Evolutionary conservation across 2,888 invertebrate species (phyloP), one percentile per base, ranked within the genome.

Genomic region (Phengaris alcon): DNA sequence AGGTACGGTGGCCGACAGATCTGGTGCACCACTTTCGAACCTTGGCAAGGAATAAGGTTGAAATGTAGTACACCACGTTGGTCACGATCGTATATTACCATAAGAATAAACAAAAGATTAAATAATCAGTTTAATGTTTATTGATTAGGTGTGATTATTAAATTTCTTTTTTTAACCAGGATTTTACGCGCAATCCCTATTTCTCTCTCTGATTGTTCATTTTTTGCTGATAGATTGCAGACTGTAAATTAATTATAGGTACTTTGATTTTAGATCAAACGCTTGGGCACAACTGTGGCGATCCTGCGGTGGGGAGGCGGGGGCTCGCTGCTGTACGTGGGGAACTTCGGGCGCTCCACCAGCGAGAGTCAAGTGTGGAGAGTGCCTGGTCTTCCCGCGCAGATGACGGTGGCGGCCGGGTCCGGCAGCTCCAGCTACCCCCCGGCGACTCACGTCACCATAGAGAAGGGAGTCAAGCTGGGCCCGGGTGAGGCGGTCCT

Each of bases 201-300:
- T 35, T 35, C 35, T 35, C 35, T 35, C 3, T 35, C 35, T 35
- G 35, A 35, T 35, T 35, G 35, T 35, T 35, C 1, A 35, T 35
- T 35, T 22, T 48, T 48, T 48, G 48, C 4, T 48, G 48, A 48
- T 48, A 48, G 8, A 48, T 48, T 48, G 35, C 35, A 35, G 4
- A 4, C 35, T 4, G 35, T 3, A 35, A 35, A 35, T 3, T 3
- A 35, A 73, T 22, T 22, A 22, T 22, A 22, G n/a, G n/a, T 12
- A 6, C 35, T 55, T 9, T 9, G 3, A 72, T 86, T 87, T 76
- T 84, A 94, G 88, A 94, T 95, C 77, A 95, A 94, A 76, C 94
- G 95, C 75, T 90, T 95, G 68, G 95, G 94, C 75, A 89, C 86
- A 6, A 89, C 89, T 0, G 75, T 92, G 54, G 85, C 87, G 3